Conservation (phyloP, 35 echinoderm and acorn worm genomes). For the Holothuria glaberrima region DNA sequence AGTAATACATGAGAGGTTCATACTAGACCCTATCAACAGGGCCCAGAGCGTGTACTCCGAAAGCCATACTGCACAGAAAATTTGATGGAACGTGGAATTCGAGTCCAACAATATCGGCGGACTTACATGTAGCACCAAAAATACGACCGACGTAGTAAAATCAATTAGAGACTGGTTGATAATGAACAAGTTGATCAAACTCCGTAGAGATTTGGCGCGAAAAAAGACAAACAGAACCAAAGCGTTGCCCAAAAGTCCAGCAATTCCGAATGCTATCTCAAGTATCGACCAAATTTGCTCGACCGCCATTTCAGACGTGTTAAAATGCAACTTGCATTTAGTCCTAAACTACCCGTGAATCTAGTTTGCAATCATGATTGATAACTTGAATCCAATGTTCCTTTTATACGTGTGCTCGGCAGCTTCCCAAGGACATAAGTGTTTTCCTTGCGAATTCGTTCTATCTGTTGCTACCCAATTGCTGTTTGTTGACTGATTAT, state of each 20-base stretch:
- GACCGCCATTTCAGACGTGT: not conserved
- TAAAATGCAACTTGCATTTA: no score
- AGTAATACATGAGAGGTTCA: conserved; percentile 80
- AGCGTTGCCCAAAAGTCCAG: conserved; percentile 80
- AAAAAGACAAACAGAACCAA: conserved; percentile 84
- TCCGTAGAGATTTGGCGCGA: conserved; percentile 63
- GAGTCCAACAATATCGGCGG: conserved; percentile 52
- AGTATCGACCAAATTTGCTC: conserved; percentile 7
- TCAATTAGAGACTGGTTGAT: conserved; percentile 93
- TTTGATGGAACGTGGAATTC: conserved; percentile 19
- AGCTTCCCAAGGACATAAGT: no score
- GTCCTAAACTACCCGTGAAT: no score
- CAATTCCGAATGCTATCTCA: conserved; percentile 58
- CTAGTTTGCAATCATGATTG: no score
- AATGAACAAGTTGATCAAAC: conserved; percentile 85
- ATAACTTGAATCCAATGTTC: no score
- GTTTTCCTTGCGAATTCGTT: no score
- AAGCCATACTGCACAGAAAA: conserved; percentile 76
- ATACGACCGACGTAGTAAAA: conserved; percentile 74
- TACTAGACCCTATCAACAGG: conserved; percentile 73
- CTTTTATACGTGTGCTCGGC: no score
- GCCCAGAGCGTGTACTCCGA: conserved; percentile 93
- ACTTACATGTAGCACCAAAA: conserved; percentile 68
- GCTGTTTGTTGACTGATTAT: no score
- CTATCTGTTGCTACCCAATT: no score